Base-by-base conservation (phyloP, 1,140 invertebrate genomes). In the Archegozetes longisetosus region DNA sequence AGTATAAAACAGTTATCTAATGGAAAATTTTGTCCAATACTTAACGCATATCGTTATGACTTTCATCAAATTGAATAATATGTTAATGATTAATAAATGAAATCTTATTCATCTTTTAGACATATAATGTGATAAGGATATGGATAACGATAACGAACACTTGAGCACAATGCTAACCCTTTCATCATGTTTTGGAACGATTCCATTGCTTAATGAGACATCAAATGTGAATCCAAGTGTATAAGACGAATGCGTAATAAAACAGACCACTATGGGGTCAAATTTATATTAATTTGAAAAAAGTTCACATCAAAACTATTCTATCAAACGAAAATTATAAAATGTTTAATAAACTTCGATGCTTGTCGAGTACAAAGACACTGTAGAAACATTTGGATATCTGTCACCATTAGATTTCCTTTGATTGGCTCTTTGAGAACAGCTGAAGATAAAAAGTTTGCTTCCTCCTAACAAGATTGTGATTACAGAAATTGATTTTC, bases 401-500 rank as follows among this genome's bases (percentile, higher is more conserved):
- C 81, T 64, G 66, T 83, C 17, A 74, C 73, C 2, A 27, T 83
- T 0, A 71, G 81, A 46, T 80, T 83, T 65, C 80, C 82, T 9
- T 70, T 74, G 2, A 75, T 82, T 28, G 61, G 70, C 9, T 80
- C 79, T 1, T 66, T 84, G 29, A 76, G 74, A 66, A 73, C 82
- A n/a, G 76, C 75, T 0, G 76, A 80, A 51, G 82, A 84, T 66
- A 69, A 74, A 1, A 72, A 9, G 32, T 40, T 9, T 9, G 32
- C 17, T 9, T 40, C n/a, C n/a, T n/a, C n/a, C 17, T 40, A 9
- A 9, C 32, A 40, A n/a, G n/a, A n/a, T n/a, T n/a, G n/a, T n/a
- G n/a, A n/a, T n/a, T n/a, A n/a, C n/a, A n/a, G n/a, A n/a, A n/a
- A n/a, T n/a, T n/a, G n/a, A n/a, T n/a, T 40, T 9, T 40, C 32